Evolutionary conservation across 1,140 invertebrate genomes (phyloP), one percentile per base, ranked within the genome.

Genomic region (Apis laboriosa): DNA sequence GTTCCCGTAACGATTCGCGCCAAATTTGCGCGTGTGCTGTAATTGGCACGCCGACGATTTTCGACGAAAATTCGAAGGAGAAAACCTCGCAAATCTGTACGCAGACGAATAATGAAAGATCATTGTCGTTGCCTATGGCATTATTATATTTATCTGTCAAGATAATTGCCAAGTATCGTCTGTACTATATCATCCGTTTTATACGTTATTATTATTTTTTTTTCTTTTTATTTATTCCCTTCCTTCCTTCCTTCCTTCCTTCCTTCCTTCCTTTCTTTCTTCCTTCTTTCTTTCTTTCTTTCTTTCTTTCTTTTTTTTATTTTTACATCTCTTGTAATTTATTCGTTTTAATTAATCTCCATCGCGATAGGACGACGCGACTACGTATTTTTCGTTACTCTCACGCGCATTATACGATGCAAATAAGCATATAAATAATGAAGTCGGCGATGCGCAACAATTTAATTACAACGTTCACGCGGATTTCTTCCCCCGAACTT

Each of bases 391-490:
- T 83, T 77, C 81, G 81, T 77, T 78, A 83, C 81, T 64, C 76
- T 83, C 76, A 60, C 81, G 67, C 76, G 67, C 58, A 78, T 77
- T 83, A 77, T 83, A 68, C 81, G 70, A 28, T 17, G 77, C 61
- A 84, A 80, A 73, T 84, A 84, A 84, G 82, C 78, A 81, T 80
- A 81, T 82, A 74, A 85, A 86, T 78, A 82, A 85, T 77, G 63
- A 85, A 78, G 55, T 24, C 63, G 64, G 19, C 76, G 74, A 72
- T 64, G 64, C 84, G 61, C 81, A 76, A 77, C 76, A 79, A 87
- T 86, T 86, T 79, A 87, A 79, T 87, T 87, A 83, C 80, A 83
- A 55, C 83, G 72, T 56, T 77, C 78, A 55, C 73, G 75, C 64
- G 60, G 74, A 77, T 77, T 75, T 83, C 74, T 82, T 86, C 55